Evolutionary conservation across 1,140 invertebrate species (phyloP), one percentile per base, ranked within the genome.

Genomic region (Sycobia sp.): DNA sequence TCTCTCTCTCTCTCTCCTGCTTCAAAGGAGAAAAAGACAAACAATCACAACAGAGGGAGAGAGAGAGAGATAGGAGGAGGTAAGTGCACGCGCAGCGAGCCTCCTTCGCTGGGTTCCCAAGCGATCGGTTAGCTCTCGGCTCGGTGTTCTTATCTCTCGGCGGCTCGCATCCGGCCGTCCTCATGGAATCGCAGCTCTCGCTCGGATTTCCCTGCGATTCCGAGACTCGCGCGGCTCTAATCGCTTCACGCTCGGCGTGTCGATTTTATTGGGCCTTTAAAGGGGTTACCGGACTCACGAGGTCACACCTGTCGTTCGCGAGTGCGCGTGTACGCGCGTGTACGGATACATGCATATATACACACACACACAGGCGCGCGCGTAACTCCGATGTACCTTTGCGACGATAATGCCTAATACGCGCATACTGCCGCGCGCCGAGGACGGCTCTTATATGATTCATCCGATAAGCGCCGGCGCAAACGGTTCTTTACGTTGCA

Each of bases 261-360:
- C 41, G 18, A 38, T 39, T 54, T 43, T 38, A 47, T 55, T 38
- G 51, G 29, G 20, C 3, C 29, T 4, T 4, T 4, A 36, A 53
- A 39, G 58, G 43, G 58, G 49, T 61, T 61, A 41, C 34, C 47
- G 47, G 16, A 49, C 36, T 59, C 57, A 18, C 46, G 47, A 41
- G 58, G 38, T n/a, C 49, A 23, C 5, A 2, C n/a, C n/a, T 2
- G n/a, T 3, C 27, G n/a, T 22, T 22, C 25, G 16, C 50, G 11
- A 22, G 50, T 10, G 49, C 32, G 9, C 49, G 0, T 18, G 13
- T 32, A 8, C 29, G 10, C 49, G 1, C 25, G 16, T 8, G 54
- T 46, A 58, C 47, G n/a, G n/a, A n/a, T n/a, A n/a, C n/a, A n/a
- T n/a, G n/a, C n/a, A n/a, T n/a, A n/a, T n/a, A n/a, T n/a, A n/a